These are phyloP conservation scores for Octomys mimax DNA, from an alignment of 2,797 vertebrate genomes.

Conservation along the genomic window DNA sequence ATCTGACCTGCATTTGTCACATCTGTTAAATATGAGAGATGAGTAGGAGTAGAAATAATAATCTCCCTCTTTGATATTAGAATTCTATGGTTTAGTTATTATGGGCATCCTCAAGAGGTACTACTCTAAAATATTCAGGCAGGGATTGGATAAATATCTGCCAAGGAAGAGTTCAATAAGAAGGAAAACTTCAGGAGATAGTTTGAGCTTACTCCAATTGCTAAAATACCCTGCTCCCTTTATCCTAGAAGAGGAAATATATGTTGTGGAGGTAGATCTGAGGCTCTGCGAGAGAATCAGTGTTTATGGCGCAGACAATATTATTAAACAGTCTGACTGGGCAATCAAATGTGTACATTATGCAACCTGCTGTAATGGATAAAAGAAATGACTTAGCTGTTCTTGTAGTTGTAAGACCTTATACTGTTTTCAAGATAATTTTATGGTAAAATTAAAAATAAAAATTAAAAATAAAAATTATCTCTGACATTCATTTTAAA, in stretches of 20 bases:
- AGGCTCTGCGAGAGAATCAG: constrained; percentile 60
- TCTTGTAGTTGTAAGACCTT: constrained; percentile 60
- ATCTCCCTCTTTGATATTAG: constrained; percentile 58
- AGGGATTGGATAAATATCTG: constrained; percentile 46
- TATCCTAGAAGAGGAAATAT: constrained; percentile 47
- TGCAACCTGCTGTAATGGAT: background rate
- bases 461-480: too few species aligned
- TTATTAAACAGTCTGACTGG: constrained; percentile 59
- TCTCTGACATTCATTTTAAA: constrained; percentile 55
- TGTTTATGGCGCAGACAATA: constrained; percentile 60
- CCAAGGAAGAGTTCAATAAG: constrained; percentile 31
- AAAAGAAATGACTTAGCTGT: constrained; percentile 63
- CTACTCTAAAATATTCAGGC: constrained; percentile 67
- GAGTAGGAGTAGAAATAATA: constrained; percentile 47
- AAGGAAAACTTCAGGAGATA: constrained; percentile 68
- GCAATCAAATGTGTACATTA: constrained; percentile 48
- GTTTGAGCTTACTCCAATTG: constrained; percentile 55
- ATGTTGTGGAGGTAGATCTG: constrained; percentile 76
- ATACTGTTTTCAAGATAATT: constrained; percentile 54
- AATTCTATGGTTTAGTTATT: constrained; percentile 64
- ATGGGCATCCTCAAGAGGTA: constrained; percentile 62
- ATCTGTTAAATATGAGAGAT: constrained; percentile 66
- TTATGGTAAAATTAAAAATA: too few species aligned
- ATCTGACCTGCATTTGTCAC: constrained; percentile 67
- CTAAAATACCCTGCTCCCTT: background rate